Base-by-base conservation (phyloP, 1,140 invertebrate species). In the Orchesella cincta region DNA sequence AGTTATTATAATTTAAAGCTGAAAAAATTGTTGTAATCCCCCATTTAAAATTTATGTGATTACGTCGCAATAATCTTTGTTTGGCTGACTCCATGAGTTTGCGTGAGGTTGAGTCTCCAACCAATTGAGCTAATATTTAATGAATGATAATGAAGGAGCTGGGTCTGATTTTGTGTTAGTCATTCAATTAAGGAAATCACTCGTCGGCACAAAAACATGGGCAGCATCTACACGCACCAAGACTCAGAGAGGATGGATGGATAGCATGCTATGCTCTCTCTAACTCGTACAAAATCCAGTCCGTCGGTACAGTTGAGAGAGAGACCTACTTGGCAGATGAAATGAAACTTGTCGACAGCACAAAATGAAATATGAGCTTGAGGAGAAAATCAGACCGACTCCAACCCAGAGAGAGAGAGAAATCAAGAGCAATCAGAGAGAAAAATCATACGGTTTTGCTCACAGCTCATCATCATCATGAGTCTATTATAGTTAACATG, bases 41-140 rank as follows among this genome's bases (percentile, higher is more conserved):
- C n/a, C n/a, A n/a, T n/a, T n/a, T n/a, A n/a, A n/a, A n/a, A n/a
- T n/a, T n/a, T n/a, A n/a, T n/a, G n/a, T n/a, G n/a, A n/a, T n/a
- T n/a, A n/a, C n/a, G n/a, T n/a, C n/a, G n/a, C n/a, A n/a, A n/a
- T n/a, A n/a, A n/a, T n/a, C n/a, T n/a, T n/a, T n/a, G n/a, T n/a
- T n/a, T n/a, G n/a, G n/a, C n/a, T n/a, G n/a, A n/a, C n/a, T n/a
- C n/a, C n/a, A n/a, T n/a, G n/a, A n/a, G n/a, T n/a, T n/a, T n/a
- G n/a, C n/a, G n/a, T n/a, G n/a, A n/a, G n/a, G n/a, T n/a, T n/a
- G n/a, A n/a, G n/a, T n/a, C n/a, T n/a, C n/a, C n/a, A 23, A 14
- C n/a, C 54, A 26, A 26, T 57, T 57, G 54, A 57, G 54, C 54
- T 57, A 57, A 57, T 57, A 57, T 57, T 57, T 57, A 57, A 57